These are phyloP conservation scores for Neuroterus valhalla DNA, from an alignment of 1,140 invertebrate species.

Conservation along the genomic window DNA sequence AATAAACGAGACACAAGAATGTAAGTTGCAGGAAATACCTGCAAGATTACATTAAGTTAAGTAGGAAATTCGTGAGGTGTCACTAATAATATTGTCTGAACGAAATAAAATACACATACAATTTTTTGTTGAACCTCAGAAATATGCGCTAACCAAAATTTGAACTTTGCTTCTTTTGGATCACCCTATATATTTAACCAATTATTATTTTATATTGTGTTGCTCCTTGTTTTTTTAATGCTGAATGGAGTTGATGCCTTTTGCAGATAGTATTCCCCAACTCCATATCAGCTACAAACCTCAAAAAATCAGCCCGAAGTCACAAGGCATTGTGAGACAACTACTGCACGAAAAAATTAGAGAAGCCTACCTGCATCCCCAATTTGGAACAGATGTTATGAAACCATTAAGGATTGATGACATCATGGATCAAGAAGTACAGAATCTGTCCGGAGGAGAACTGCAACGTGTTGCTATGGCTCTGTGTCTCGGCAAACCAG, in stretches of 20 bases:
- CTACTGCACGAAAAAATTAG: slow-evolving; percentile 97
- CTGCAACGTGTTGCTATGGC: slow-evolving; percentile 97
- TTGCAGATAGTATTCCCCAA: slow-evolving; percentile 86
- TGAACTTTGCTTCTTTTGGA: too few species aligned
- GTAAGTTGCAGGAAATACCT: too few species aligned
- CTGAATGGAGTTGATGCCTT: slow-evolving; percentile 30
- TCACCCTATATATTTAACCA: too few species aligned
- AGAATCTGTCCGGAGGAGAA: slow-evolving; percentile 99
- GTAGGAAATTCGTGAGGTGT: too few species aligned
- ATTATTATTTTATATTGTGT: too few species aligned
- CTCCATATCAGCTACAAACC: slow-evolving; percentile 99
- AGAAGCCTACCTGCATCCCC: slow-evolving; percentile 97
- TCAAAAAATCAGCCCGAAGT: slow-evolving; percentile 99
- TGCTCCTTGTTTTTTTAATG: too few species aligned
- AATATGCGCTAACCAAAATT: too few species aligned
- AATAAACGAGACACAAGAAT: too few species aligned
- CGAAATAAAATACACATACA: too few species aligned
- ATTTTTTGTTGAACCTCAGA: too few species aligned
- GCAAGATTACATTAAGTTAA: too few species aligned
- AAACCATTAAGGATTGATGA: slow-evolving; percentile 98
- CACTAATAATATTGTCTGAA: too few species aligned
- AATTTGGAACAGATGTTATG: slow-evolving; percentile 99
- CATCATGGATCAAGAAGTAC: slow-evolving; percentile 99
- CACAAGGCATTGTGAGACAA: slow-evolving; percentile 92
- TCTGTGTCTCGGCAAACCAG: slow-evolving; percentile 97